phyloP scores from a whole-genome alignment of 2,888 invertebrate species.

The Pristionchus japonicus region DNA sequence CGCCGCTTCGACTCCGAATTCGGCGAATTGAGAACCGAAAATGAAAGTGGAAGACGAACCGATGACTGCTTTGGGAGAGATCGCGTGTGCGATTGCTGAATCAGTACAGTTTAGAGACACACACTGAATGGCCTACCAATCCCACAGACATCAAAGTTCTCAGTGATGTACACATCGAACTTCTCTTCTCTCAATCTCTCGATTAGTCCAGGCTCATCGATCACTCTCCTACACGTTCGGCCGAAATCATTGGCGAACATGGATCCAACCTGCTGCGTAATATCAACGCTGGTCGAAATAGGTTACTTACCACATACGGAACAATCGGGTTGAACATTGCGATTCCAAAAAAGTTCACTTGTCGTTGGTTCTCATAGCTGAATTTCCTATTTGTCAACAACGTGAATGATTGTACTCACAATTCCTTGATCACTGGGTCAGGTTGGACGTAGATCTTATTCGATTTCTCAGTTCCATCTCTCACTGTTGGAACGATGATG shows the following conservation, averaged over 20 bases:
- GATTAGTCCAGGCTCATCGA: slow-evolving; percentile 17
- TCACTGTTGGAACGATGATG: background rate
- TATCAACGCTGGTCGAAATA: background rate
- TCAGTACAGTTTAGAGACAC: too few relatives aligned
- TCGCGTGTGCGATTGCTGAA: background rate
- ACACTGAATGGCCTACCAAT: background rate
- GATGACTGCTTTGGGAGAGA: background rate
- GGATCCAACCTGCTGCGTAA: background rate
- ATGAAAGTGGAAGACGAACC: background rate
- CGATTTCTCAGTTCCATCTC: background rate
- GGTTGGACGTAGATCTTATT: background rate
- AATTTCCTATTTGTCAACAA: too few relatives aligned
- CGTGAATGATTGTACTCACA: background rate
- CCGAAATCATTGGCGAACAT: background rate
- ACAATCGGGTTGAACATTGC: background rate
- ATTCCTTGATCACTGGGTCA: background rate
- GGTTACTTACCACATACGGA: background rate
- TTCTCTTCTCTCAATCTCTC: background rate
- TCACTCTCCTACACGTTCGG: background rate
- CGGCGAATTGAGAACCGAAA: background rate
- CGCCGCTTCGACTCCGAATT: background rate
- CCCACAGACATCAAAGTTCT: slow-evolving; percentile 15
- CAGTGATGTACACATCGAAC: background rate
- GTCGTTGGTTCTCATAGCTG: background rate
- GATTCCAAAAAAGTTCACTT: background rate